Percentiles rank a stretch among this genome's conserved stretches.
phyloP scores from a whole-genome alignment of 2,797 vertebrate genomes.

The Triplophysa yarkandensis region DNA sequence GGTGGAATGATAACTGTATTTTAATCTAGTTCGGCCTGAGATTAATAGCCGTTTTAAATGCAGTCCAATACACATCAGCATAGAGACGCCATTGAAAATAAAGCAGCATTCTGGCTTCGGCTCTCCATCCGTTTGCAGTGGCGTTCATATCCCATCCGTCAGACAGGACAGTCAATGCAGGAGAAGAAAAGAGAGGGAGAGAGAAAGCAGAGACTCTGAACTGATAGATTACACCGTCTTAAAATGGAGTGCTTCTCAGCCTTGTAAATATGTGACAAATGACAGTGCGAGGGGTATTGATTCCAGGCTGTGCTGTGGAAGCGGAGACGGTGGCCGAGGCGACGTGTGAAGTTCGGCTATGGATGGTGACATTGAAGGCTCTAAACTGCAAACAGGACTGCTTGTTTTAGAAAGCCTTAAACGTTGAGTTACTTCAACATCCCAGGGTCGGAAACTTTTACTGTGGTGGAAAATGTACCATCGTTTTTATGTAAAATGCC shows the following conservation, averaged over 20 bases:
- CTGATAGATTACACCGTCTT: slow-evolving; percentile 94
- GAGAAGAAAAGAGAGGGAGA: slow-evolving; percentile 44
- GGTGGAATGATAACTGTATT: slow-evolving; percentile 45
- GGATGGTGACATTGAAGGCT: slow-evolving; percentile 13
- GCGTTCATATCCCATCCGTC: slow-evolving; percentile 58
- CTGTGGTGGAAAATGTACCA: neutral
- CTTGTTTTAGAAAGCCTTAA: neutral
- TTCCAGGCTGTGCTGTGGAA: slow-evolving; percentile 82
- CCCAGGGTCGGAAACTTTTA: neutral
- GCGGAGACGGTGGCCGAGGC: slow-evolving; percentile 52
- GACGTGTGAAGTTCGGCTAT: neutral
- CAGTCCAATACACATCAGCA: slow-evolving; percentile 35
- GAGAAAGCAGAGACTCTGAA: slow-evolving; percentile 57
- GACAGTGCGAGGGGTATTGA: slow-evolving; percentile 96
- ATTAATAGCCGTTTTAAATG: slow-evolving; percentile 55
- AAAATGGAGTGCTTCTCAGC: slow-evolving; percentile 97
- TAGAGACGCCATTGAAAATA: slow-evolving; percentile 16
- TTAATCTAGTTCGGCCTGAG: slow-evolving; percentile 43
- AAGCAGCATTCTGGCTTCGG: slow-evolving; percentile 28
- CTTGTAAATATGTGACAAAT: slow-evolving; percentile 99
- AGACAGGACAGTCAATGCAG: slow-evolving; percentile 52
- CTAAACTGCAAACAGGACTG: neutral
- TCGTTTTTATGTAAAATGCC: neutral
- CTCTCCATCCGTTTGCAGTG: slow-evolving; percentile 48
- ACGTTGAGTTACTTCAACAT: neutral